Base-by-base conservation (phyloP, 2,113 vertebrate species). In the Aldabrachelys gigantea region DNA sequence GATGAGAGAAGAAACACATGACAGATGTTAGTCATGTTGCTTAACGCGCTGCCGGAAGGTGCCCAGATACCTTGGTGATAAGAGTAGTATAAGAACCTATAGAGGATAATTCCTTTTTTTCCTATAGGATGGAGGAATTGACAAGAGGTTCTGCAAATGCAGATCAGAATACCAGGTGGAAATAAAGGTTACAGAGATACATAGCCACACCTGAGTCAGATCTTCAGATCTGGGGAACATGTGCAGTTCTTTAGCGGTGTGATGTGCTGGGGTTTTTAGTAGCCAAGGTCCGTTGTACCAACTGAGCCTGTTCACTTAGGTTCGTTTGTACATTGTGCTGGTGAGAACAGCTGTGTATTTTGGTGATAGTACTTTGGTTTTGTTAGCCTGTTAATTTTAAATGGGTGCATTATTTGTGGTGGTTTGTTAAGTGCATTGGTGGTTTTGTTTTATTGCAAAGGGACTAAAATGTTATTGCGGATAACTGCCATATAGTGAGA, bases 401-500 rank as follows among this genome's bases (percentile, higher is more conserved):
- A 90, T 12, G 85, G 86, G 65, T 47, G 11, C 87, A 41, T 41
- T 1, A 1, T 69, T 1, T 1, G 11, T 0, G 3, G 25, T 3
- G 25, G 17, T 90, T 57, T 41, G 24, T 27, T 76, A 80, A 87
- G 93, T 2, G 1, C 81, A 13, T 0, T 12, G 81, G 87, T 25
- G 16, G 41, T 31, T 16, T 90, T 84, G 44, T 78, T 92, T 95
- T 54, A 92, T 78, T 89, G 84, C 72, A 53, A 41, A 21, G 17
- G 3, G 52, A 85, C 78, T 29, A 78, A 82, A 91, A 80, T 2
- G 53, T 87, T 56, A 6, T 79, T 54, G 86, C 92, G 91, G 87
- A 92, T 41, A 79, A 92, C 35, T 90, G 10, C 25, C 84, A 94
- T 96, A 94, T 95, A 96, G 54, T 56, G 82, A 97, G 94, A 97